phyloP scores from a whole-genome alignment of 2,888 invertebrate species.

The Stratiomys singularior region DNA sequence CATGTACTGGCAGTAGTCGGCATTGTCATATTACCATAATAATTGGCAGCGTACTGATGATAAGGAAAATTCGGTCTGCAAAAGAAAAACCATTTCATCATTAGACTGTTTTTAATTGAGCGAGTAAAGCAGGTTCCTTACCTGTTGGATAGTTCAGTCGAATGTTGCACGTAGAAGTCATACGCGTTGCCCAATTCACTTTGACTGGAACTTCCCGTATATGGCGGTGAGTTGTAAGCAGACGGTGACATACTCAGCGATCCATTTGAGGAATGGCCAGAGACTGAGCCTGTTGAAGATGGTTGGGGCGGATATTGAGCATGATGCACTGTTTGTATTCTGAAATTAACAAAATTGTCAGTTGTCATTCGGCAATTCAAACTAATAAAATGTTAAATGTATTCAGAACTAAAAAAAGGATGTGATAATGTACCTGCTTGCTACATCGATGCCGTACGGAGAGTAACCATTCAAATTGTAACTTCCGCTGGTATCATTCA shows the following conservation, averaged over 20 bases:
- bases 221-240: constrained; percentile 62
- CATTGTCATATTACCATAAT: constrained; percentile 63
- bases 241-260: constrained; percentile 64
- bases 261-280: constrained; percentile 61
- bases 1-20: constrained; percentile 58
- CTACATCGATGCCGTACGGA: constrained; percentile 18
- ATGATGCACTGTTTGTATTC: constrained; percentile 37
- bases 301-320: constrained; percentile 63
- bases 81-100: no score
- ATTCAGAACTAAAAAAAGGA: no score
- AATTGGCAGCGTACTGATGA: constrained; percentile 62
- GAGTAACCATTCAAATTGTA: constrained; percentile 31
- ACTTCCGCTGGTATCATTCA: constrained; percentile 8
- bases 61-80: constrained; percentile 57
- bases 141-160: constrained; percentile 50
- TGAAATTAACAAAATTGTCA: background rate
- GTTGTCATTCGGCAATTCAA: background rate
- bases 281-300: constrained; percentile 63
- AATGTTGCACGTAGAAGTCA: constrained; percentile 42
- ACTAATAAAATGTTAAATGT: background rate
- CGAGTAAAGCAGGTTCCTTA: constrained; percentile 11
- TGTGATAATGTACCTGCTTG: constrained; percentile 16
- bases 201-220: constrained; percentile 28
- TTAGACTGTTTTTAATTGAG: no score
- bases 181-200: constrained; percentile 31